Conservation (phyloP, 2,888 invertebrate species). For the Dolichopus griseipennis region DNA sequence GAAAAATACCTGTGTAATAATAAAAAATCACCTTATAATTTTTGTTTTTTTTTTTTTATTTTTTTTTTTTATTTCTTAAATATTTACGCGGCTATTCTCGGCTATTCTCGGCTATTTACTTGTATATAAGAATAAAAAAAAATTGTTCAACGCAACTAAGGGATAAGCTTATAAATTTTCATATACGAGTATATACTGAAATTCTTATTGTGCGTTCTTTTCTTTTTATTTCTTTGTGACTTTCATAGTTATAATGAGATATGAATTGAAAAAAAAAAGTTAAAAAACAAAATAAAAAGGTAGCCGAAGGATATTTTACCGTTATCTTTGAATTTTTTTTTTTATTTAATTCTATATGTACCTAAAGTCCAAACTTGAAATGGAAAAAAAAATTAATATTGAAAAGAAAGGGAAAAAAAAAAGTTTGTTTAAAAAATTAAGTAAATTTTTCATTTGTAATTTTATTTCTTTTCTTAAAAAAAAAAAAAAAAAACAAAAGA, state of each 20-base stretch:
- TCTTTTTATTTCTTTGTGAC: not conserved
- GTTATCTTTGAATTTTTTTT: not conserved
- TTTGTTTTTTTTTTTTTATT: too few species aligned
- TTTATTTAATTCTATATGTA: not conserved
- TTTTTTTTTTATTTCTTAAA: too few species aligned
- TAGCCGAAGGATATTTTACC: constrained; percentile 6
- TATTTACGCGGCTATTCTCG: too few species aligned
- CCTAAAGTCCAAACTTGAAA: not conserved
- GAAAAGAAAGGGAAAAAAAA: not conserved
- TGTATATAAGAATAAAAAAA: not conserved
- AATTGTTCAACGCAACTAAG: not conserved
- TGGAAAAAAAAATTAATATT: not conserved
- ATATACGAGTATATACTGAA: not conserved
- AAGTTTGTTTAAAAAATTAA: constrained; percentile 3
- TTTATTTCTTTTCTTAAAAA: not conserved
- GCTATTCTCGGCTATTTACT: too few species aligned
- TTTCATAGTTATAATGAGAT: not conserved
- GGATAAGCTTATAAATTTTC: not conserved
- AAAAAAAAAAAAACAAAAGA: not conserved
- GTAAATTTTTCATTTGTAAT: not conserved
- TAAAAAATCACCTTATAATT: not conserved
- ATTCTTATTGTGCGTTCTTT: not conserved
- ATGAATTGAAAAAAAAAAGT: not conserved
- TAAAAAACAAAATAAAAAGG: not conserved
- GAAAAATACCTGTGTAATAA: not conserved